Conservation (phyloP, 2,888 invertebrate genomes). For the Conops quadrifasciatus region DNA sequence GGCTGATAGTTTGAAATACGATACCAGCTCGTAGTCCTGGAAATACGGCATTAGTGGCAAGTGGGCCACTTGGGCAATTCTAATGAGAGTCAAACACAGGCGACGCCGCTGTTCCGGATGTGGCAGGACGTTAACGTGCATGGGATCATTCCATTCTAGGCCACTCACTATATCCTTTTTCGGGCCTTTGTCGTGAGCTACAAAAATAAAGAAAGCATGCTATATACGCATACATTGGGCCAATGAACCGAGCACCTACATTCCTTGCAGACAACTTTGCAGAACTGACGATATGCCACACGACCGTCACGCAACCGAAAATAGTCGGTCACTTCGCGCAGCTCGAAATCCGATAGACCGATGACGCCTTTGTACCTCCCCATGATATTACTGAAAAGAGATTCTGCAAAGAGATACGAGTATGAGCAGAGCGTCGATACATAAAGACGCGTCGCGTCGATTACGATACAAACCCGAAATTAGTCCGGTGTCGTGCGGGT, state of each 20-base stretch:
- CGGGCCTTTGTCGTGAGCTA: conserved; percentile 48
- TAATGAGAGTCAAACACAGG: conserved; percentile 75
- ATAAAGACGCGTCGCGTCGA: neutral
- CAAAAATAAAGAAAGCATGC: conserved; percentile 47
- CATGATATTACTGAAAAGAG: conserved; percentile 77
- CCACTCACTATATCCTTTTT: conserved; percentile 66
- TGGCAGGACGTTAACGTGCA: conserved; percentile 73
- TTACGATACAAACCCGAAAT: conserved; percentile 69
- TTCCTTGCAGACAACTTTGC: conserved; percentile 71
- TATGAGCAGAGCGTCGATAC: neutral
- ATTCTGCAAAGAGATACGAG: conserved; percentile 66
- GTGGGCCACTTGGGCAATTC: conserved; percentile 74
- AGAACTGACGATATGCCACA: conserved; percentile 78
- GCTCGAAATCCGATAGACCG: conserved; percentile 77
- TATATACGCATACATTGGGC: neutral
- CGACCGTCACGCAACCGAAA: conserved; percentile 83
- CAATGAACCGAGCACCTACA: conserved; percentile 50
- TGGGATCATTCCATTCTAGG: conserved; percentile 75
- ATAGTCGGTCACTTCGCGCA: conserved; percentile 78
- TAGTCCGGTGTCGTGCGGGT: conserved; percentile 74
- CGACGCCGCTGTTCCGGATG: conserved; percentile 74
- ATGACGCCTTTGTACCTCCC: conserved; percentile 73
- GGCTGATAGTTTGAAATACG: neutral
- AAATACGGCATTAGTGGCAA: conserved; percentile 75
- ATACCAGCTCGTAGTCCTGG: conserved; percentile 64